These are phyloP conservation scores for Herpetotheres cachinnans DNA, from an alignment of 2,113 vertebrate species.

Conservation along the genomic window DNA sequence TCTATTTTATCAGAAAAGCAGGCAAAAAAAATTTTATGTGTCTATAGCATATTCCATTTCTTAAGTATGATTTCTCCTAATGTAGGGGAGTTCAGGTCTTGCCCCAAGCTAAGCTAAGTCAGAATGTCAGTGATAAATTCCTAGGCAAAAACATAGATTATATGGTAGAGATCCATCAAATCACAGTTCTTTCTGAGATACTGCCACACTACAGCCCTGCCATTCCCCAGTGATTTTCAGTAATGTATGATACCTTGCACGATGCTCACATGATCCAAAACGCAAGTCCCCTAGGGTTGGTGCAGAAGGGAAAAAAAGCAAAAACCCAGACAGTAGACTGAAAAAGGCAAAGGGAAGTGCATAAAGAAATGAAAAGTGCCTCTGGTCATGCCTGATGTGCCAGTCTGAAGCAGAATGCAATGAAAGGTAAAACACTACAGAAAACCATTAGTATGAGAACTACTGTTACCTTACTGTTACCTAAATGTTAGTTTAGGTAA, in stretches of 20 bases:
- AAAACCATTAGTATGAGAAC: background rate
- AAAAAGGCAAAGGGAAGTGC: background rate
- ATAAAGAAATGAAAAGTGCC: background rate
- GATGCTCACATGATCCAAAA: background rate
- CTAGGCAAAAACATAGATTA: background rate
- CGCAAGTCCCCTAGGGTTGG: background rate
- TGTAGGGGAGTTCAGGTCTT: background rate
- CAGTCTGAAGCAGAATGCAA: background rate
- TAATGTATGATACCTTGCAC: background rate
- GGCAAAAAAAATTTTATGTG: background rate
- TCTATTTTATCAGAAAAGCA: background rate
- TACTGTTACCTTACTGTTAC: background rate
- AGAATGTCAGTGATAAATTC: background rate
- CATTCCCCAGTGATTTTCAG: background rate
- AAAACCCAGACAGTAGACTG: background rate
- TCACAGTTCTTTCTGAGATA: background rate
- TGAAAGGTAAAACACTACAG: background rate
- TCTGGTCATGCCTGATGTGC: background rate
- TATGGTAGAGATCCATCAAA: background rate
- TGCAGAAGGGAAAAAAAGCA: background rate
- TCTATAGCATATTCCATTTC: background rate
- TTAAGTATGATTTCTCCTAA: background rate
- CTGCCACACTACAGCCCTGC: background rate
- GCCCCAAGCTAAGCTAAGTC: background rate
- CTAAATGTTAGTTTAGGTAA: background rate